Evolutionary conservation across 2,888 invertebrate species (phyloP).

Genomic region (Lepidocyrtoides sp.): DNA sequence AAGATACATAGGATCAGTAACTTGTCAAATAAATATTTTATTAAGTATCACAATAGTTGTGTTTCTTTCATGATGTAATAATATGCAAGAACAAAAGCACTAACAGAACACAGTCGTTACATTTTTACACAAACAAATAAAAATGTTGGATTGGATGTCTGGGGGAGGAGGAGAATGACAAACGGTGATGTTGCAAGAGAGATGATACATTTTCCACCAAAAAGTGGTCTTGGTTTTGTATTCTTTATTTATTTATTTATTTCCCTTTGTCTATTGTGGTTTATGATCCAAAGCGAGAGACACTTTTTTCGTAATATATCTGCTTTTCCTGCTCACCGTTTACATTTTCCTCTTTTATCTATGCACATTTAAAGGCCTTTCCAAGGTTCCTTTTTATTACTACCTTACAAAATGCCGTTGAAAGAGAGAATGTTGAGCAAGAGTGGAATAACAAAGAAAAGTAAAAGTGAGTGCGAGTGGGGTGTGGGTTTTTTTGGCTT

Average conservation of each 20-base stretch:
- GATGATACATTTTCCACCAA: background rate
- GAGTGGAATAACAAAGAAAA: too few relatives aligned
- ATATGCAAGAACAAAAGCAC: too few relatives aligned
- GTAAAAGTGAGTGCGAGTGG: too few relatives aligned
- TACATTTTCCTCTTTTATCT: background rate
- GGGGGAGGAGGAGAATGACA: background rate
- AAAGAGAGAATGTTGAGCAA: too few relatives aligned
- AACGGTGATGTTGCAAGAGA: background rate
- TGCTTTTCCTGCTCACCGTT: background rate
- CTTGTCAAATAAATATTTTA: background rate
- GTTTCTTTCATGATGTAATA: background rate
- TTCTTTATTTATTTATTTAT: background rate
- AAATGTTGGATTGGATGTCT: background rate
- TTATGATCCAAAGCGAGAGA: background rate
- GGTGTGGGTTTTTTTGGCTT: too few relatives aligned
- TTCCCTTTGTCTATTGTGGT: background rate
- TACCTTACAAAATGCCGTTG: too few relatives aligned
- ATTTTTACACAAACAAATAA: too few relatives aligned
- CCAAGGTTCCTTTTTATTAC: too few relatives aligned
- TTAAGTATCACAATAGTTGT: too few relatives aligned
- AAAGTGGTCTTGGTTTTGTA: background rate
- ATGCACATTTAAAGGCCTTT: too few relatives aligned
- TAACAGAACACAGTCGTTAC: too few relatives aligned
- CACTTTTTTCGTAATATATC: background rate
- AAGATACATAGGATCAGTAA: background rate